Percentiles rank a stretch among this genome's conserved stretches.
Conservation (phyloP, 2,113 vertebrate species). For the Boleophthalmus pectinirostris region DNA sequence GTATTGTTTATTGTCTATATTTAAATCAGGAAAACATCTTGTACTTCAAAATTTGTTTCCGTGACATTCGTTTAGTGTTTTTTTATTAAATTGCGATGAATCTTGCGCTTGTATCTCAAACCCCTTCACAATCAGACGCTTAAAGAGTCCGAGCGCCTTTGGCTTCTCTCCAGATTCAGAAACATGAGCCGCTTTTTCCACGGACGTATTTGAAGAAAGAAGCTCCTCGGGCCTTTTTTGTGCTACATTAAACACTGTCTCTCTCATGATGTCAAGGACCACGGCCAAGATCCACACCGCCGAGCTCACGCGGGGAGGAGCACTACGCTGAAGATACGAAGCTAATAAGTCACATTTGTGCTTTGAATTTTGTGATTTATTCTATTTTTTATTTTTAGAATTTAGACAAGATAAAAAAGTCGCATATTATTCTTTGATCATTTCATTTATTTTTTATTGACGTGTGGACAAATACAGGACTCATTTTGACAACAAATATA, state of each 20-base stretch:
- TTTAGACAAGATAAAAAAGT: too few relatives aligned
- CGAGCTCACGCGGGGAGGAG: conserved; percentile 43
- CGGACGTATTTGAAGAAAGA: conserved; percentile 58
- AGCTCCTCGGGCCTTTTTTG: conserved; percentile 67
- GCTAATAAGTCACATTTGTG: neutral
- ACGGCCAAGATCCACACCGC: conserved; percentile 37
- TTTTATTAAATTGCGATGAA: too few relatives aligned
- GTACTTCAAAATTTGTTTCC: too few relatives aligned
- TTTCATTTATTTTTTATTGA: too few relatives aligned
- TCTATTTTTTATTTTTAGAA: neutral
- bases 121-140: conserved; percentile 71
- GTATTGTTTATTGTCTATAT: too few relatives aligned
- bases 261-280: conserved; percentile 72
- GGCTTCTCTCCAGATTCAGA: conserved; percentile 57
- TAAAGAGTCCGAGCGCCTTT: conserved; percentile 70
- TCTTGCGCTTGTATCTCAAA: neutral
- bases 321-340: conserved; percentile 11
- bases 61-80: too few relatives aligned
- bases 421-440: too few relatives aligned
- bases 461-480: too few relatives aligned
- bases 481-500: too few relatives aligned
- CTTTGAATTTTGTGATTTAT: neutral
- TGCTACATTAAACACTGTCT: conserved; percentile 75
- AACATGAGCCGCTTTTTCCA: conserved; percentile 32
- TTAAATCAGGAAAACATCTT: too few relatives aligned